Evolutionary conservation across 2,797 vertebrate genomes (phyloP).

Genomic region (Anas capensis): DNA sequence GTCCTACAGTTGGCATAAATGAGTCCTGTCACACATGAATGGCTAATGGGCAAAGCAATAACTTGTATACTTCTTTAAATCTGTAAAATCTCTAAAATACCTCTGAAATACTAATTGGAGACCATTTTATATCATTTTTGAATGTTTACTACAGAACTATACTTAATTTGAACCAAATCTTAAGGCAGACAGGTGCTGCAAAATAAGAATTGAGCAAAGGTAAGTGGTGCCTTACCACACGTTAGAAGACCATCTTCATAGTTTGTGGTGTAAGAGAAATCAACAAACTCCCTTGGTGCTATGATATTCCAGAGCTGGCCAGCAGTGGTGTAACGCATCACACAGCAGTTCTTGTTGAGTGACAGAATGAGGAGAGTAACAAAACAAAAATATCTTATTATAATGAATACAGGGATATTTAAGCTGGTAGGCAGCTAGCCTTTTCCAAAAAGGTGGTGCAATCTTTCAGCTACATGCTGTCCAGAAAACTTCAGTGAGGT

Average conservation of each 20-base stretch:
- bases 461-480: not conserved
- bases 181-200: not conserved
- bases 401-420: not conserved
- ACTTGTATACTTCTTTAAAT: not conserved
- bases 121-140: not conserved
- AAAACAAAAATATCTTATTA: not conserved
- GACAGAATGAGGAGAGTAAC: not conserved
- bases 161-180: not conserved
- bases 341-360: slow-evolving; percentile 82
- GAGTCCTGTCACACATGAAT: not conserved
- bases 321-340: slow-evolving; percentile 87
- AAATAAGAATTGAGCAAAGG: not conserved
- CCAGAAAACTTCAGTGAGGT: not conserved
- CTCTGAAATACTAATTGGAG: not conserved
- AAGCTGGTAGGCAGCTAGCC: not conserved
- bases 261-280: slow-evolving; percentile 86
- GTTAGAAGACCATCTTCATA: slow-evolving; percentile 85
- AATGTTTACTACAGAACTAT: not conserved
- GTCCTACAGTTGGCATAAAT: rapidly evolving
- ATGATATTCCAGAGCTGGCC: slow-evolving; percentile 88
- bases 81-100: not conserved
- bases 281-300: slow-evolving; percentile 87
- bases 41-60: not conserved
- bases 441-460: not conserved
- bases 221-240: slow-evolving; percentile 79